These are phyloP conservation scores for Okamejei kenojei DNA, from an alignment of 2,797 vertebrate genomes.

Conservation along the genomic window DNA sequence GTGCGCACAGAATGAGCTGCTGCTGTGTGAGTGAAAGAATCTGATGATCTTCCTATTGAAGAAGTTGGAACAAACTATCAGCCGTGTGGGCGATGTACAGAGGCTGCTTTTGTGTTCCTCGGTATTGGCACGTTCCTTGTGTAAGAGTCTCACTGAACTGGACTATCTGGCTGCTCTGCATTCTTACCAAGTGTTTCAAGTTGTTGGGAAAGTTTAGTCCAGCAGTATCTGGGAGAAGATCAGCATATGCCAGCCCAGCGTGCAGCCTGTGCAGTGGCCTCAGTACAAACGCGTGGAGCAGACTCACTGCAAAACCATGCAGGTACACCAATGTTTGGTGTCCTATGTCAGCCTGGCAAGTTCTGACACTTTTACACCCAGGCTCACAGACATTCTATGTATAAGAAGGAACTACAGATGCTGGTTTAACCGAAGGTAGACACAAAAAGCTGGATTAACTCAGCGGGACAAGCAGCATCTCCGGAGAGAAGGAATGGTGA, in stretches of 20 bases:
- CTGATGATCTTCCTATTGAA: neutral
- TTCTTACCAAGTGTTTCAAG: neutral
- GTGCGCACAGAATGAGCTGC: neutral
- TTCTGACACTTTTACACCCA: neutral
- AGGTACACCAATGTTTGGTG: neutral
- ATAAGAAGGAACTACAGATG: too few relatives aligned
- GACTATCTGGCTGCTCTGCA: neutral
- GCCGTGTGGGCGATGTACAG: neutral
- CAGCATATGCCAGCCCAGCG: neutral
- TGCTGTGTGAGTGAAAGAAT: neutral
- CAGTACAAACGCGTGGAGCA: neutral
- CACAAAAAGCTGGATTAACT: too few relatives aligned
- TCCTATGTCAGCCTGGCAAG: neutral
- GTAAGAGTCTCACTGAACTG: neutral
- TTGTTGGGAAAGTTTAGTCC: neutral
- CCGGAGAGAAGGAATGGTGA: too few relatives aligned
- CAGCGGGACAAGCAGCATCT: too few relatives aligned
- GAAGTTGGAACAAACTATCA: neutral
- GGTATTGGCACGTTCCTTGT: neutral
- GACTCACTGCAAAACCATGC: neutral
- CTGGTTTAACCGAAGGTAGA: too few relatives aligned
- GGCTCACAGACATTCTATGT: neutral
- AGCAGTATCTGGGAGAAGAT: neutral
- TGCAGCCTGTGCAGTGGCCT: neutral
- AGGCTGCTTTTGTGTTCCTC: neutral